Base-by-base conservation (phyloP, 2,113 vertebrate species). In the Trichechus manatus region DNA sequence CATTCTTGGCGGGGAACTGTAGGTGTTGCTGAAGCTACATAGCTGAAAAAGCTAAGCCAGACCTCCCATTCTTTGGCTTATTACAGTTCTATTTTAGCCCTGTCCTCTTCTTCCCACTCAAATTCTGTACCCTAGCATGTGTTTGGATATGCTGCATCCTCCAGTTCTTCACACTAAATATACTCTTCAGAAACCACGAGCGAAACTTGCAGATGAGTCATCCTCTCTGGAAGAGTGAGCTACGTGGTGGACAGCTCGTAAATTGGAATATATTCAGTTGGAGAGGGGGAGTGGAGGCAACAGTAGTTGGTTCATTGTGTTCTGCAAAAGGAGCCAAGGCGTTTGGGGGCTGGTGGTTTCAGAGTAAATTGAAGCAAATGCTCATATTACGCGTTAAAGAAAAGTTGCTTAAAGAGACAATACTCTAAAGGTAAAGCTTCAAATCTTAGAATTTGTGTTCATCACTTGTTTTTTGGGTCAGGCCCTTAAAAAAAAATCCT, bases 21-120 rank as follows among this genome's bases (percentile, higher is more conserved):
- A 98, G 98, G 98, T 98, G 98, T 36, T 98, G 98, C 98, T 98
- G 97, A 94, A 98, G 98, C 94, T 98, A 97, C 98, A 95, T 17
- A 96, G 90, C 53, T 98, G 88, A 93, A 5, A 91, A 66, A 74
- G 53, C 89, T 78, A 95, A 47, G 74, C 87, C 64, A n/a, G 87
- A 74, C 91, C 79, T 97, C 89, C 31, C 50, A 47, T 94, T 96
- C 91, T 86, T 87, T 96, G 74, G 87, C 75, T 97, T 96, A 68
- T 93, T 95, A 44, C 82, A 56, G 68, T 91, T 97, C 97, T 98
- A 98, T 98, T 96, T 97, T 93, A 97, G 89, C 79, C 77, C 2
- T 1, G 1, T 97, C 74, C 96, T 93, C 93, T 93, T 86, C 88
- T 97, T 98, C 95, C 96, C 4, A 44, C 63, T 97, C 98, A 97